Evolutionary conservation across 2,888 invertebrate species (phyloP).

Genomic region (Rhopalosiphum nymphaeae): DNA sequence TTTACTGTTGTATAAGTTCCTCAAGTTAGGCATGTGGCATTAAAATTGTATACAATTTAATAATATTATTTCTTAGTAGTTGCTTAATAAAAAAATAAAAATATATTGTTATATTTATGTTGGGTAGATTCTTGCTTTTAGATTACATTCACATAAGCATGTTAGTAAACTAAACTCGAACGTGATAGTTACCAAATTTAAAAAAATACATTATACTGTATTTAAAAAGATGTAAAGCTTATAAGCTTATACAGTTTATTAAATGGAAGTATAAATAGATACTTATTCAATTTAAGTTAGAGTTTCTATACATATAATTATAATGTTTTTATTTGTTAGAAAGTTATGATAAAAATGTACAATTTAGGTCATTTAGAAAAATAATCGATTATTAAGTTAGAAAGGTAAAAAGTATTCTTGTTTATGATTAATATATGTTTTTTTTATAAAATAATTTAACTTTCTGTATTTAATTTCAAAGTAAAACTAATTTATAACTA

Average conservation of each 20-base stretch:
- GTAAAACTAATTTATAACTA: background rate
- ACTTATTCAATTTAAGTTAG: background rate
- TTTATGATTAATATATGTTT: background rate
- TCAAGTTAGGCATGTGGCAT: background rate
- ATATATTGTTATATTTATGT: background rate
- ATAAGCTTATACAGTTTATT: background rate
- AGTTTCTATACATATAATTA: background rate
- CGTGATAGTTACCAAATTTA: background rate
- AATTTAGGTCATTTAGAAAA: background rate
- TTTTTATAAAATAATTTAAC: background rate
- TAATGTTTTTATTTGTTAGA: background rate
- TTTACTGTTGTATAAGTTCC: background rate
- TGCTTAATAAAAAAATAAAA: background rate
- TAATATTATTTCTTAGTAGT: background rate
- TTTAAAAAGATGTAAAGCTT: background rate
- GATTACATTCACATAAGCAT: background rate
- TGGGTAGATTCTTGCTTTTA: background rate
- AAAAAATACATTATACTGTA: background rate
- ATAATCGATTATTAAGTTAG: background rate
- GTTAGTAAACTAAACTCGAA: background rate
- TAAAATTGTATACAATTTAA: background rate
- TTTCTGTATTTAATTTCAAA: background rate
- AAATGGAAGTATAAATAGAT: background rate
- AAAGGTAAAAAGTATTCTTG: background rate
- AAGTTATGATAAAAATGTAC: background rate